Base-by-base conservation (phyloP, 53 echinoderm and acorn worm genomes). In the Henricia sp. region DNA sequence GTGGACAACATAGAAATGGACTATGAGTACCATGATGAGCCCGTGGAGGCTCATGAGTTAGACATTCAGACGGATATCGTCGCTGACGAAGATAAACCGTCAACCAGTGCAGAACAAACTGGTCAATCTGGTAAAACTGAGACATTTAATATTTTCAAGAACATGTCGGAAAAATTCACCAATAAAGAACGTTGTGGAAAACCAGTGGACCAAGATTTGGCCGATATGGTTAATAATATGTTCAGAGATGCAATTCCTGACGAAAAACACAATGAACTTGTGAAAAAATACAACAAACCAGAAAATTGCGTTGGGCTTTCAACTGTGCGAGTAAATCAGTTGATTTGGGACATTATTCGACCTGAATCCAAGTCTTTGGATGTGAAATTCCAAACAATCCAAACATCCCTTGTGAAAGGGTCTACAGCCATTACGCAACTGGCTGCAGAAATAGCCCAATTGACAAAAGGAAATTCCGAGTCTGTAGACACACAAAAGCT, bases 171-270 rank as follows among this genome's bases (percentile, higher is more conserved):
- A n/a, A 85, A 85, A 50, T 59, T 85, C 41, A 71, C 71, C 2
- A 26, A 50, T 37, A 57, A 58, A 37, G 85, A 72, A 38, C 26
- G 41, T n/a, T 72, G 85, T 72, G 85, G 58, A 27, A 72, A 56
- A 42, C 30, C 43, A 33, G 60, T 71, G 11, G 62, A 85, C 37
- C 16, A 68, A 28, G 69, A 85, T 27, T 71, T 85, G 48, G 72
- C 85, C 30, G 50, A 55, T 42, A 72, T 85, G 53, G 72, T 85
- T 30, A 85, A 85, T 72, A 68, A 35, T 27, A 43, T 62, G 30
- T 85, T 85, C 71, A 71, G 72, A 51, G 85, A 85, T 70, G 85
- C 71, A 50, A 85, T 59, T 29, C 41, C 71, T 85, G 85, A 71
- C 14, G 85, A 85, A n/a, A 72, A 71, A 23, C 57, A 28, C 40